A percentile compares a stretch with the other conserved stretches of the same genome.
Conservation (phyloP, 64 coral and sea anemone genomes). For the Montipora efflorescens region DNA sequence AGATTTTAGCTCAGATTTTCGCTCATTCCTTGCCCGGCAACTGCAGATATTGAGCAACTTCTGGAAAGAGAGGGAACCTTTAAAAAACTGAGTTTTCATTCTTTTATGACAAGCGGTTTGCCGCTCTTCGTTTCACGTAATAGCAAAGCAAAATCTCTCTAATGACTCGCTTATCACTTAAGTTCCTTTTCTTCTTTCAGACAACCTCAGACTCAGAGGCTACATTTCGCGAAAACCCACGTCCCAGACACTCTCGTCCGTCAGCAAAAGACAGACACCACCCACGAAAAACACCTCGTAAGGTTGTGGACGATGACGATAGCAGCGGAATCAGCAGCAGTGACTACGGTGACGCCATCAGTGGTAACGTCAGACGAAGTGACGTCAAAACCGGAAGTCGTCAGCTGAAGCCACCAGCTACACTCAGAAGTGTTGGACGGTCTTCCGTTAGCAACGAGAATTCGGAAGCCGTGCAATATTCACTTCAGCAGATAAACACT, state of each 20-base stretch:
- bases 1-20: too few species aligned
- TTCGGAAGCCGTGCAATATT: slow-evolving; percentile 72
- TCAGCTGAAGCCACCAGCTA: slow-evolving; percentile 1
- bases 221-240: not conserved
- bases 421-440: not conserved
- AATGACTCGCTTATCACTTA: not conserved
- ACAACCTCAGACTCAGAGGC: slow-evolving; percentile 84
- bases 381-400: slow-evolving; percentile 44
- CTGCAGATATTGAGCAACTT: too few species aligned
- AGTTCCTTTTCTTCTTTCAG: not conserved
- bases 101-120: not conserved
- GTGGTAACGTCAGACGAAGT: slow-evolving; percentile 30
- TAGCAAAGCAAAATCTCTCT: too few species aligned
- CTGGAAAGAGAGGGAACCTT: too few species aligned
- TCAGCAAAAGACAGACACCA: slow-evolving; percentile 35
- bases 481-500: slow-evolving; percentile 79
- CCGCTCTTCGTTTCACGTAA: not conserved
- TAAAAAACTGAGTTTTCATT: too few species aligned
- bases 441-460: slow-evolving; percentile 4
- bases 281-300: slow-evolving; percentile 64
- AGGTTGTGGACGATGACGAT: slow-evolving; percentile 80
- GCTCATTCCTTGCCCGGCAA: too few species aligned
- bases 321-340: slow-evolving; percentile 93
- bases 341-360: slow-evolving; percentile 85
- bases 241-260: not conserved